Percentiles rank a stretch among this genome's conserved stretches.
Conservation (phyloP, 2,888 invertebrate genomes). For the Lepidochitona cinerea region DNA sequence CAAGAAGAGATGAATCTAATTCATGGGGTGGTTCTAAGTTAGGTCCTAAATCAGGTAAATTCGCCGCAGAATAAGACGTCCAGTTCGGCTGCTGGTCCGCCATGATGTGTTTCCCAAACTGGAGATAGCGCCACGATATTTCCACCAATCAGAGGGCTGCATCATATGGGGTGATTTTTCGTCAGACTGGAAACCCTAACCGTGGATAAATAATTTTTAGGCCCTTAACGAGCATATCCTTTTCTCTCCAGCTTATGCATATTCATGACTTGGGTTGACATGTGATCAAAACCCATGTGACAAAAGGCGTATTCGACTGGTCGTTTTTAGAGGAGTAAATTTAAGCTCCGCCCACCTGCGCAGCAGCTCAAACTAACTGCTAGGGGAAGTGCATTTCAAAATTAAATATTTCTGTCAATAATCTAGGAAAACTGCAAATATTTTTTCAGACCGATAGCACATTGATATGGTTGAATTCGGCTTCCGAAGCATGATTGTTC, state of each 20-base stretch:
- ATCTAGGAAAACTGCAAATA: no score
- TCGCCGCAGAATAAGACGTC: slow-evolving; percentile 42
- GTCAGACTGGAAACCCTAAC: slow-evolving; percentile 30
- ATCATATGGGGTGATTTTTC: slow-evolving; percentile 55
- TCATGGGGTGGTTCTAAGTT: slow-evolving; percentile 50
- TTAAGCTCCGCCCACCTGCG: no score
- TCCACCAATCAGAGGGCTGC: slow-evolving; percentile 47
- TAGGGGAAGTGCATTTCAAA: no score
- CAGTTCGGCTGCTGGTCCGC: slow-evolving; percentile 41
- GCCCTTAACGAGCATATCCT: neutral
- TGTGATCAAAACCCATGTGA: neutral
- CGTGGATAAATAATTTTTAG: neutral
- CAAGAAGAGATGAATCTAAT: slow-evolving; percentile 45
- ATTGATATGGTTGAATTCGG: no score
- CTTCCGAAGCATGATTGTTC: no score
- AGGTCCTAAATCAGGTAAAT: slow-evolving; percentile 48
- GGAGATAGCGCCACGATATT: slow-evolving; percentile 50
- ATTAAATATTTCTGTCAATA: no score
- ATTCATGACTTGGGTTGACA: no score
- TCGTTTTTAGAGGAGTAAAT: no score
- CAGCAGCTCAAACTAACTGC: no score
- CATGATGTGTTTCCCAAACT: slow-evolving; percentile 35
- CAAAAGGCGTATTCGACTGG: no score
- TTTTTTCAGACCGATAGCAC: no score
- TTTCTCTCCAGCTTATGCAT: no score